phyloP scores from a whole-genome alignment of 2,888 invertebrate genomes.

The Leptopilina drosophilae region DNA sequence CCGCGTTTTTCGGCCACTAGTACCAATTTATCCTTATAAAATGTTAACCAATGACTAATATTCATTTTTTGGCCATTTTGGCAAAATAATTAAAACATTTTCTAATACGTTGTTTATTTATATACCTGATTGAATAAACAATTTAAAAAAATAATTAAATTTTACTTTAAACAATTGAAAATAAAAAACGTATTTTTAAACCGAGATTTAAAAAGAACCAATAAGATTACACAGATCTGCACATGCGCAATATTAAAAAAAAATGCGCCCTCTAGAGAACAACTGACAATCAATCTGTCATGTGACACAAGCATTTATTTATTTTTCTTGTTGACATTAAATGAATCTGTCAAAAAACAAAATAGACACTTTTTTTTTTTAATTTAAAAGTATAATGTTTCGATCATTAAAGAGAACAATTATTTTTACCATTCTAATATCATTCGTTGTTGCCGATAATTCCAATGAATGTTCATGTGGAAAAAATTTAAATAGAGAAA shows the following conservation, averaged over 20 bases:
- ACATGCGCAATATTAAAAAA: neutral
- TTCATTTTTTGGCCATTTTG: no score
- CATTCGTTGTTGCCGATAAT: conserved; percentile 4
- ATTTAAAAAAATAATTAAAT: no score
- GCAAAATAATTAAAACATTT: no score
- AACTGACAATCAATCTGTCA: neutral
- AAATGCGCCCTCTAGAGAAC: neutral
- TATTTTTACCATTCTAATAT: neutral
- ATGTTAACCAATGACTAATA: no score
- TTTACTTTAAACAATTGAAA: neutral
- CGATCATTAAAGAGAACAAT: neutral
- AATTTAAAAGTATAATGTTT: neutral
- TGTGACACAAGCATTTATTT: neutral
- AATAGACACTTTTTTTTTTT: no score
- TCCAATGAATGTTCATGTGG: conserved; percentile 56
- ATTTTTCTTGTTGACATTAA: neutral
- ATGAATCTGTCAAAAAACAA: neutral
- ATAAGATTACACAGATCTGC: neutral
- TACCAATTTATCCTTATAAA: no score
- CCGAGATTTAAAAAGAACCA: neutral
- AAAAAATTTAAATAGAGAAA: conserved; percentile 56
- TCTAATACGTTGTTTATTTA: no score
- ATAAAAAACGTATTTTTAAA: neutral
- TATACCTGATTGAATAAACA: no score
- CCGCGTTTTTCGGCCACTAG: no score